Percentiles rank a stretch among this genome's conserved stretches.
These are phyloP conservation scores for Drosophila greeni DNA, from an alignment of 2,888 invertebrate species.

Conservation along the genomic window DNA sequence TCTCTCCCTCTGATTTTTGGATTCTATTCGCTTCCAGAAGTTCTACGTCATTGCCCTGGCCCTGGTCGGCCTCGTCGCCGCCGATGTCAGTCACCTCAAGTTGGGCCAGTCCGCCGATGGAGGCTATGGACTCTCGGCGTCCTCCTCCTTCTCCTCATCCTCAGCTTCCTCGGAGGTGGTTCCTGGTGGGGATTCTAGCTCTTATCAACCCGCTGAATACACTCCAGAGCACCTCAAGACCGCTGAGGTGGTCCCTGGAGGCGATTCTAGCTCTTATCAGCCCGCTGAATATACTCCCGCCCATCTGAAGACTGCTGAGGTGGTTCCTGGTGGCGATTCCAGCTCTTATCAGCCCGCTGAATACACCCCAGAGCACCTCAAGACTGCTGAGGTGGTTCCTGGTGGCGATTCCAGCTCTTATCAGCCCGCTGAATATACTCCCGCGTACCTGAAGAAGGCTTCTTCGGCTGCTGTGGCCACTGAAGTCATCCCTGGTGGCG, in stretches of 20 bases:
- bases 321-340: constrained; percentile 25
- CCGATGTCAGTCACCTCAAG: constrained; percentile 70
- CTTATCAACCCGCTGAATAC: constrained; percentile 26
- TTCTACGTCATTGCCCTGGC: constrained; percentile 55
- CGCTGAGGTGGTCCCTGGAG: constrained; percentile 15
- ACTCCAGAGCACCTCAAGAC: constrained; percentile 7
- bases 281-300: constrained; percentile 26
- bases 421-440: too few species aligned
- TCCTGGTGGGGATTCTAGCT: constrained; percentile 18
- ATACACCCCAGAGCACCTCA: too few species aligned
- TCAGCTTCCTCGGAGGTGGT: constrained; percentile 3
- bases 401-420: too few species aligned
- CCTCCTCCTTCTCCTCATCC: constrained; percentile 13
- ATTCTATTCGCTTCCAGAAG: constrained; percentile 50
- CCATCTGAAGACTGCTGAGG: constrained; percentile 1
- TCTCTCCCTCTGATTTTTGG: neutral
- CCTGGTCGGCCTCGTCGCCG: constrained; percentile 55
- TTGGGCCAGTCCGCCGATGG: constrained; percentile 40
- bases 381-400: too few species aligned
- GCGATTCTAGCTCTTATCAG: constrained; percentile 24
- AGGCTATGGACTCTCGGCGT: constrained; percentile 50
- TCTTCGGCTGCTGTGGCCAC: too few species aligned
- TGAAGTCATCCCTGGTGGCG: too few species aligned
- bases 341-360: too few species aligned
- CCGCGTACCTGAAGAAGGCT: too few species aligned